Evolutionary conservation across 2,113 vertebrate species (phyloP), one percentile per base, ranked within the genome.

Genomic region (Cisticola juncidis): DNA sequence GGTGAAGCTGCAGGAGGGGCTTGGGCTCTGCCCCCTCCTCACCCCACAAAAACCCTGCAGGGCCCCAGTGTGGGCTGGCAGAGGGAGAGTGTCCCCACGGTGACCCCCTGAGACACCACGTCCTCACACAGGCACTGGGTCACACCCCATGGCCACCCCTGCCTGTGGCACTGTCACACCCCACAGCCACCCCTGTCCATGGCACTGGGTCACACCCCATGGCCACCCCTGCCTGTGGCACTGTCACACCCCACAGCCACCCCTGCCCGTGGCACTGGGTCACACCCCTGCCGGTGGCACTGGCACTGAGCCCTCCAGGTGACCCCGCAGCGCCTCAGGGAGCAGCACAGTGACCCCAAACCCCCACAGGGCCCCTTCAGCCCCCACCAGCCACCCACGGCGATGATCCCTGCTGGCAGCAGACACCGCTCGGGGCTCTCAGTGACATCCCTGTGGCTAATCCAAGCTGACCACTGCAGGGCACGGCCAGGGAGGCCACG

Each of bases 1-100:
- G 94, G 92, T 40, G 78, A 74, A 36, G 87, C 81, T 31, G 57
- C 2, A 1, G 53, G 44, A 81, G 78, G 70, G 51, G 17, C 0
- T 0, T 5, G 51, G 65, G 81, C 48, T 64, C 53, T 74, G 81
- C 38, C 57, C 5, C 31, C 61, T 89, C 72, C 64, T 57, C 25
- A 3, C 40, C 62, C 31, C 10, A 2, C 54, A 45, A 14, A 70
- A 81, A 12, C 10, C 58, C 56, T 2, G 11, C 11, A 18, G 40
- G 35, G 13, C 8, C 42, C 16, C 0, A 0, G 25, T 0, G 0
- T 9, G 38, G 77, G 66, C 48, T 57, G 81, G 45, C 62, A 86
- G 45, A 4, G 5, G 60, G 56, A 33, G 72, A 61, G 3, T 1
- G 2, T 31, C 88, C 70, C 70, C 26, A 10, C 0, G 0, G 17